These are phyloP conservation scores for Bradypodion ventrale DNA, from an alignment of 2,797 vertebrate species.

Conservation along the genomic window DNA sequence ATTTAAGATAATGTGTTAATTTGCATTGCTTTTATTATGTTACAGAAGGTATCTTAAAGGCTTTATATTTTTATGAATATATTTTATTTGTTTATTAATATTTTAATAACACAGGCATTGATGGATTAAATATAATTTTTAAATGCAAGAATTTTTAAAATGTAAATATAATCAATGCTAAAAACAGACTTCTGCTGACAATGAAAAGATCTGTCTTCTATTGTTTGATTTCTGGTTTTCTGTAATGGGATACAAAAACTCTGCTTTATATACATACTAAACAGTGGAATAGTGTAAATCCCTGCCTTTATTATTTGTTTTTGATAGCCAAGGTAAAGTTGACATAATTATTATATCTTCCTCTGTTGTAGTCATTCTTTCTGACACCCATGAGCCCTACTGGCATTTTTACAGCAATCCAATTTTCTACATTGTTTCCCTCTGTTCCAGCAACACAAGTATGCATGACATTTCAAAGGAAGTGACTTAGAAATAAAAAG, in stretches of 20 bases:
- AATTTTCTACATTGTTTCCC: conserved; percentile 41
- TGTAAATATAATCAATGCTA: background rate
- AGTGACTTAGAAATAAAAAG: conserved; percentile 32
- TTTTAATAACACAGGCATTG: background rate
- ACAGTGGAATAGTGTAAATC: conserved; percentile 15
- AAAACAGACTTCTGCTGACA: background rate
- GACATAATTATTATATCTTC: conserved; percentile 57
- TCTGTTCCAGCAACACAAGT: conserved; percentile 41
- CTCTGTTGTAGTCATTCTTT: conserved; percentile 38
- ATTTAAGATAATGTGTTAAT: background rate
- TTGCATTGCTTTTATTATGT: background rate
- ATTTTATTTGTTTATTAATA: background rate
- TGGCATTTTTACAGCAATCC: conserved; percentile 33
- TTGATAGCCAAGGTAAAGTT: conserved; percentile 43
- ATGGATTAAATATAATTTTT: background rate
- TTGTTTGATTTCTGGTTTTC: conserved; percentile 39
- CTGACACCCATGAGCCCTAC: conserved; percentile 18
- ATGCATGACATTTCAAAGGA: conserved; percentile 35
- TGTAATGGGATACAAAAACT: conserved; percentile 48
- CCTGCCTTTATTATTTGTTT: conserved; percentile 31
- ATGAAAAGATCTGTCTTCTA: background rate
- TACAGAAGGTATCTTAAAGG: background rate
- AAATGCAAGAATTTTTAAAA: background rate
- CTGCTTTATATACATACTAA: conserved; percentile 35
- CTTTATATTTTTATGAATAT: background rate